Conservation (phyloP, 30 jellyfish, hydroid and myxozoan genomes). For the Mastigias papua region DNA sequence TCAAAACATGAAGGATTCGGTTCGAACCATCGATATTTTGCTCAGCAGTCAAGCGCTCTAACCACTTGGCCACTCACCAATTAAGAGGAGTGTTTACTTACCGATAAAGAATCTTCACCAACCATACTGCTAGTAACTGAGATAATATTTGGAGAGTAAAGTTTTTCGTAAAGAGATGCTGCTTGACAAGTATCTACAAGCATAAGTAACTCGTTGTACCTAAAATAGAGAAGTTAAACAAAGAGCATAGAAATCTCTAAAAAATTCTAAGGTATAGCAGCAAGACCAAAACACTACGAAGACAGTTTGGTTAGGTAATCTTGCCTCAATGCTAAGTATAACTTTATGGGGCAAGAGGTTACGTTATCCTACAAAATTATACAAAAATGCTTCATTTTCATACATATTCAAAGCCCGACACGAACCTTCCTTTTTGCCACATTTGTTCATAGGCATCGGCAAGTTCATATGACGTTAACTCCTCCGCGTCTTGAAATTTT, state of each 20-base stretch:
- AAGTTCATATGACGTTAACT: slow-evolving; percentile 79
- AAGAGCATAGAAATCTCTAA: neutral
- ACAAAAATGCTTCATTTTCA: no score
- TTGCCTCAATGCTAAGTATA: no score
- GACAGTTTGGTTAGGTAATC: no score
- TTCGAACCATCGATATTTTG: neutral
- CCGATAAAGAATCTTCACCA: slow-evolving; percentile 95
- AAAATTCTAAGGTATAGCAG: neutral
- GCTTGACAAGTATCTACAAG: slow-evolving; percentile 97
- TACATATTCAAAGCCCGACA: no score
- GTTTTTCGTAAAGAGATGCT: slow-evolving; percentile 64
- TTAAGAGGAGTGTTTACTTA: slow-evolving; percentile 38
- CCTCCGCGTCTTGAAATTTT: slow-evolving; percentile 94
- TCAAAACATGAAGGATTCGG: no score
- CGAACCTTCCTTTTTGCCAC: slow-evolving; percentile 91
- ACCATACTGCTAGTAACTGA: slow-evolving; percentile 95
- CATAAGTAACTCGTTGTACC: slow-evolving; percentile 84
- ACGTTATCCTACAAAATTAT: no score
- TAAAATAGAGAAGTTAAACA: neutral
- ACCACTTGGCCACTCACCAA: neutral
- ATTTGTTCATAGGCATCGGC: slow-evolving; percentile 96
- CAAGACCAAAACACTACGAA: no score
- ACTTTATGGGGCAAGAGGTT: no score
- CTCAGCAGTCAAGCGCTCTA: neutral
- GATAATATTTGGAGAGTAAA: slow-evolving; percentile 87